Conservation (phyloP, 1,140 invertebrate species). For the Drosophila eugracilis region DNA sequence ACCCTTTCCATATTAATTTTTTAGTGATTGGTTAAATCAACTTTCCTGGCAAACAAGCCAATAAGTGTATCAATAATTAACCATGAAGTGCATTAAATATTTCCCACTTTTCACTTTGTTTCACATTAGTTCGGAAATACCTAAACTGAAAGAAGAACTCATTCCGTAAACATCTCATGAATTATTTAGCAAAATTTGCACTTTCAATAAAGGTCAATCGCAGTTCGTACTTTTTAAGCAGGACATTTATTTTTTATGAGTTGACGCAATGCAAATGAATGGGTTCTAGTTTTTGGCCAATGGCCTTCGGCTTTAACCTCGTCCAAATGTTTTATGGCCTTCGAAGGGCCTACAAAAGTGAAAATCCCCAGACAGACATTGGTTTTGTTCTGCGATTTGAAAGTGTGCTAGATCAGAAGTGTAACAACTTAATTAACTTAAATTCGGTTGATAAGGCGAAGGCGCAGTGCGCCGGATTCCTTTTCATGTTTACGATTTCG, state of each 20-base stretch:
- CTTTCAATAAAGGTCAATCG: not conserved
- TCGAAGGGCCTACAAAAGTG: constrained; percentile 1
- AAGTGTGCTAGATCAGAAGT: constrained; percentile 61
- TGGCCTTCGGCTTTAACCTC: constrained; percentile 13
- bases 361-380: not conserved
- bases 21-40: not conserved
- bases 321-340: constrained; percentile 7
- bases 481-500: constrained; percentile 55
- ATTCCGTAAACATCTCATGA: constrained; percentile 1
- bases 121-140: not conserved
- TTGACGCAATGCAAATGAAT: constrained; percentile 34
- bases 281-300: constrained; percentile 9
- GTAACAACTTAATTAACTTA: constrained; percentile 74
- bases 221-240: constrained; percentile 2
- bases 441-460: constrained; percentile 60
- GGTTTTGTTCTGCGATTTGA: constrained; percentile 44
- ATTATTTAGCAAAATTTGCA: not conserved
- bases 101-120: not conserved
- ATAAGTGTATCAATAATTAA: not conserved
- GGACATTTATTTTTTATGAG: constrained; percentile 32
- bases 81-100: not conserved
- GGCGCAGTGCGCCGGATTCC: constrained; percentile 46
- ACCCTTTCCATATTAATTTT: too few relatives aligned
- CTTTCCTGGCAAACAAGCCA: not conserved
- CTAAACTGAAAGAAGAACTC: not conserved